A percentile compares a stretch with the other conserved stretches of the same genome.
These are phyloP conservation scores for Chorisops tibialis DNA, from an alignment of 2,888 invertebrate species.

Conservation along the genomic window DNA sequence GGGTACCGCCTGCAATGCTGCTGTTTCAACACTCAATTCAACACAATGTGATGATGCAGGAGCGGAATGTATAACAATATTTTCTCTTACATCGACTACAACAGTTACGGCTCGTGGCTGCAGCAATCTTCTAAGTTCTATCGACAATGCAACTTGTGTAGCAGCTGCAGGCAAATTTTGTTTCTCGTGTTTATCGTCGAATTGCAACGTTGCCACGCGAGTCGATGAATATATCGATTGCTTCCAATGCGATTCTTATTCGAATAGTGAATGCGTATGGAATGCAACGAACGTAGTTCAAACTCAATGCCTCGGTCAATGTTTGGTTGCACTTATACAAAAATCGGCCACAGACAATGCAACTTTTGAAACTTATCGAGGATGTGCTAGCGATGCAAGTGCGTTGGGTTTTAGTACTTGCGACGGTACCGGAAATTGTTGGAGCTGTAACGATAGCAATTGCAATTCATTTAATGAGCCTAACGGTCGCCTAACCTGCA, in stretches of 20 bases:
- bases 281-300: not conserved
- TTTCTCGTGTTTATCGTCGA: slow-evolving; percentile 1
- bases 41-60: not conserved
- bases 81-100: not conserved
- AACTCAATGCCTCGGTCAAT: not conserved
- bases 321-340: slow-evolving; percentile 14
- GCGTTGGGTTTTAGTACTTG: not conserved
- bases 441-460: not conserved
- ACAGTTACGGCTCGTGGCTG: slow-evolving; percentile 6
- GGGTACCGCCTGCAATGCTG: not conserved
- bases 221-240: slow-evolving; percentile 1
- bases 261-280: slow-evolving; percentile 20
- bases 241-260: slow-evolving; percentile 17
- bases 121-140: slow-evolving; percentile 5
- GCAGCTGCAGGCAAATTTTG: slow-evolving; percentile 1
- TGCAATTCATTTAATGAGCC: slow-evolving; percentile 12
- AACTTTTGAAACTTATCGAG: slow-evolving; percentile 13
- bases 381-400: not conserved
- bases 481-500: slow-evolving; percentile 2
- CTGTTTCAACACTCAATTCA: not conserved
- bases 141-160: slow-evolving; percentile 4
- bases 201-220: slow-evolving; percentile 5
- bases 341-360: slow-evolving; percentile 2
- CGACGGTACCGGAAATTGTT: not conserved
- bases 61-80: slow-evolving; percentile 9